Conservation (phyloP, 2,113 vertebrate species). For the Maccullochella peelii region DNA sequence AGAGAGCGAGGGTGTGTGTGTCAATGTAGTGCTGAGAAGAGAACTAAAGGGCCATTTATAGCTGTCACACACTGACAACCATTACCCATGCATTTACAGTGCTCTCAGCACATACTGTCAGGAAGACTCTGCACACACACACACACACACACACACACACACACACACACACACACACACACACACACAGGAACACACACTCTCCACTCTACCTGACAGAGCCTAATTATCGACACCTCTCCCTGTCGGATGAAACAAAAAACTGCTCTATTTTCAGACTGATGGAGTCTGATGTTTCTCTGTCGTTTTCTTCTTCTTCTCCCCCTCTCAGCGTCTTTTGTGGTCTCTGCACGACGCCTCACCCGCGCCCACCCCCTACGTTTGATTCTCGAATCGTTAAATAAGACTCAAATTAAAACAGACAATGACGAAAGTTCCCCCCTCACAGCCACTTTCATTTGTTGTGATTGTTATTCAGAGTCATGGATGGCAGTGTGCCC, state of each 20-base stretch:
- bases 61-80: conserved; percentile 96
- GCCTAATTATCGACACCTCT: conserved; percentile 98
- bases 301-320: conserved; percentile 73
- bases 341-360: conserved; percentile 66
- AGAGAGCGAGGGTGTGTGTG: conserved; percentile 48
- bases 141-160: conserved; percentile 32
- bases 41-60: conserved; percentile 99
- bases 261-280: conserved; percentile 85
- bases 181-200: conserved; percentile 21
- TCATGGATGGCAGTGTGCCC: conserved; percentile 48
- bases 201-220: conserved; percentile 83
- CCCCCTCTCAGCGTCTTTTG: conserved; percentile 79
- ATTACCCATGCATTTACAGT: conserved; percentile 97
- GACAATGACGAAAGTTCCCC: conserved; percentile 85
- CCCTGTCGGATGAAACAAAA: conserved; percentile 87
- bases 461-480: conserved; percentile 81
- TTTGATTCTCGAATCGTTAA: conserved; percentile 85
- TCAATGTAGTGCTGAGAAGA: conserved; percentile 68
- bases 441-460: conserved; percentile 78
- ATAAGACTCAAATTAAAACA: conserved; percentile 88
- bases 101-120: conserved; percentile 93
- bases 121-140: conserved; percentile 80
- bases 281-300: conserved; percentile 84
- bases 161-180: conserved; percentile 19
- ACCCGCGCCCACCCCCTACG: conserved; percentile 60